Percentiles rank a stretch among this genome's conserved stretches.
Conservation (phyloP, 1,140 invertebrate species). For the Amyelois transitella region DNA sequence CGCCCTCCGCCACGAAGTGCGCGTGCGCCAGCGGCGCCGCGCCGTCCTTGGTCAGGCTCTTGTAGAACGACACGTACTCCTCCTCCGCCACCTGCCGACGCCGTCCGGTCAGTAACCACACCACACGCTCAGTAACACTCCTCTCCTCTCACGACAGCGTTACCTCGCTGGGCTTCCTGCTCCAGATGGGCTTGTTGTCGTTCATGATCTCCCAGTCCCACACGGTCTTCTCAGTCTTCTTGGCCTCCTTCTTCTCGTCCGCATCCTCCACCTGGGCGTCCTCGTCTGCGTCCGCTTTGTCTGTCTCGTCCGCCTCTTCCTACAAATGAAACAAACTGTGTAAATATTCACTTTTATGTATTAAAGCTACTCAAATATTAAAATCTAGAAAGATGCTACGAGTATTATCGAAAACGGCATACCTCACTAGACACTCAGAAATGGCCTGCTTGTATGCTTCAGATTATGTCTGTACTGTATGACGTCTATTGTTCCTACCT, state of each 20-base stretch:
- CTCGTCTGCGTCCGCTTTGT: slow-evolving; percentile 71
- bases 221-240: slow-evolving; percentile 95
- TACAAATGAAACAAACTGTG: not conserved
- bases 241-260: slow-evolving; percentile 92
- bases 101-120: too few relatives aligned
- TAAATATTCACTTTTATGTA: too few relatives aligned
- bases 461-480: too few relatives aligned
- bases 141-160: not conserved
- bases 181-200: slow-evolving; percentile 98
- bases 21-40: slow-evolving; percentile 84
- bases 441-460: too few relatives aligned
- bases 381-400: too few relatives aligned
- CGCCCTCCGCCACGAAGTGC: slow-evolving; percentile 98
- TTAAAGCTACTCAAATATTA: too few relatives aligned
- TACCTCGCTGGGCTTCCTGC: slow-evolving; percentile 88
- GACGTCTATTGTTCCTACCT: too few relatives aligned
- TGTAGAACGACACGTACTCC: slow-evolving; percentile 97
- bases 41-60: slow-evolving; percentile 93
- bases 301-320: slow-evolving; percentile 69
- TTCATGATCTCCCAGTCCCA: slow-evolving; percentile 99
- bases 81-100: slow-evolving; percentile 80
- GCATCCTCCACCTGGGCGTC: slow-evolving; percentile 79
- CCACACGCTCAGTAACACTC: too few relatives aligned
- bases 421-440: not conserved
- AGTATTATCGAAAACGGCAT: too few relatives aligned